These are phyloP conservation scores for Caenorhabditis sulstoni DNA, from an alignment of 2,888 invertebrate genomes.

Conservation along the genomic window DNA sequence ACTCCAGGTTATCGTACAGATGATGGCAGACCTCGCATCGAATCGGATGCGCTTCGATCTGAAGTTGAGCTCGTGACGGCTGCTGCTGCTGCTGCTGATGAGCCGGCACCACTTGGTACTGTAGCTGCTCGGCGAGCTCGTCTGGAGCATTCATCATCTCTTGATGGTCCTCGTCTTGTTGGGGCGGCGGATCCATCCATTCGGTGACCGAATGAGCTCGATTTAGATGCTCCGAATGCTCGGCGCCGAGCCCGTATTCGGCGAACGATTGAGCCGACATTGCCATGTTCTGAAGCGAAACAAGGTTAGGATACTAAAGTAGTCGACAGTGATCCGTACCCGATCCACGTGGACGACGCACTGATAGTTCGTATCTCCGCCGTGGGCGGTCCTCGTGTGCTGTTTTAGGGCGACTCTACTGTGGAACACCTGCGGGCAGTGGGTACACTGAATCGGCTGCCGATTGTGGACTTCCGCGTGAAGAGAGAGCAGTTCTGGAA, in stretches of 20 bases:
- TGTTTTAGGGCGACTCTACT: constrained; percentile 55
- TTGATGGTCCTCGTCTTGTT: neutral
- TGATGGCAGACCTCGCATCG: constrained; percentile 65
- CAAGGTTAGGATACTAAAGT: no score
- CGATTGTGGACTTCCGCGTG: constrained; percentile 61
- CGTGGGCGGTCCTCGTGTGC: constrained; percentile 43
- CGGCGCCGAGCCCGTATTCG: constrained; percentile 48
- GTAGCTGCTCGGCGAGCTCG: constrained; percentile 5
- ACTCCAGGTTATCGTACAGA: constrained; percentile 55
- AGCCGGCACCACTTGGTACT: neutral
- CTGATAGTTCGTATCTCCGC: constrained; percentile 46
- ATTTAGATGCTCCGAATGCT: constrained; percentile 16
- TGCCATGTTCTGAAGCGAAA: constrained; percentile 26
- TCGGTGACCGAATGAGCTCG: constrained; percentile 57
- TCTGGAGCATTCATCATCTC: neutral
- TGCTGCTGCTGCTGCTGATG: constrained; percentile 1
- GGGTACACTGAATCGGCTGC: constrained; percentile 60
- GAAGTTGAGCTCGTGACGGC: neutral
- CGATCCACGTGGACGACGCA: constrained; percentile 49
- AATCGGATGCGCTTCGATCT: constrained; percentile 23
- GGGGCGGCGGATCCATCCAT: constrained; percentile 35
- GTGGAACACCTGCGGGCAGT: constrained; percentile 50
- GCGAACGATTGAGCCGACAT: constrained; percentile 61
- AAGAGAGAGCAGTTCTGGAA: constrained; percentile 56
- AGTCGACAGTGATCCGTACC: no score